Base-by-base conservation (phyloP, 2,797 vertebrate genomes). In the Triplophysa bombifrons region DNA sequence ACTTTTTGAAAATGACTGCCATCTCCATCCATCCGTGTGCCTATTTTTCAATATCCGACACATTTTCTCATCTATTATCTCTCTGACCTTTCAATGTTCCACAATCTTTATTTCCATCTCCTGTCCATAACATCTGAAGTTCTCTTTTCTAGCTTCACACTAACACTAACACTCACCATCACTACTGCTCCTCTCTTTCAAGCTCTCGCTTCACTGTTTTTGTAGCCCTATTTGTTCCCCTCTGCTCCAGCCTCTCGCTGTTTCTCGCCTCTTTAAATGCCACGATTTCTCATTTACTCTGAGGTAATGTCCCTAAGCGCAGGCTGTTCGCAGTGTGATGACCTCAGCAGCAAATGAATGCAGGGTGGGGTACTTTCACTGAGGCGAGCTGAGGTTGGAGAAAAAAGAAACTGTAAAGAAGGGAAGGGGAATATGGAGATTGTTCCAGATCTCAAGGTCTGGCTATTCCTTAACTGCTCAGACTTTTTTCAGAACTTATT, bases 301-400 rank as follows among this genome's bases (percentile, higher is more conserved):
- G 70, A 90, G 86, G 81, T 89, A 89, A 90, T 87, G 82, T 90
- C 85, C 84, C 84, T 76, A 66, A 70, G 73, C 66, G 76, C 65
- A 67, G 68, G 75, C 72, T 79, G 74, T 69, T 65, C 72, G 83
- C 69, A 17, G 72, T 17, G 44, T 73, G 56, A 90, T 91, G 90
- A 91, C 78, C 85, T 91, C 91, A 92, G 58, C 78, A 82, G 85
- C 79, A 73, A 69, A 89, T 85, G 88, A 82, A 84, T 82, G 82
- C 80, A 78, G 86, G 91, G 90, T 78, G 89, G 80, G 89, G 88
- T 86, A 74, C 72, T 76, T 82, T 82, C 68, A 85, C 60, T 27
- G 44, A 69, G 74, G 46, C 60, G 63, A 60, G 61, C 58, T 71
- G 50, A 76, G 61, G 63, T 72, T 72, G 44, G 50, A 16, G 2